phyloP scores from a whole-genome alignment of 2,797 vertebrate species.

The Poliocrania exsul region DNA sequence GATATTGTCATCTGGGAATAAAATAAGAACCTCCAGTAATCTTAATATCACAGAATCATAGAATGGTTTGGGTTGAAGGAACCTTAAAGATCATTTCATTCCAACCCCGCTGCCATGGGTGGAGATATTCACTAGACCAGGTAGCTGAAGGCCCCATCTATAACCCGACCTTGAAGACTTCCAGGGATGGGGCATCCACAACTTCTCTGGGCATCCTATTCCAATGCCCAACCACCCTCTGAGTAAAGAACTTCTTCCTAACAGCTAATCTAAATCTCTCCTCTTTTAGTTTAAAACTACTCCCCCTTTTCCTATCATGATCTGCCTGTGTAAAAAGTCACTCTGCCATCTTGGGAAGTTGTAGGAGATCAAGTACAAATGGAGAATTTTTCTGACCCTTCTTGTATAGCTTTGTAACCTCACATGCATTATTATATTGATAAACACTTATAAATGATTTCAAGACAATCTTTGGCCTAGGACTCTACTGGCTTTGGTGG shows the following conservation, averaged over 20 bases:
- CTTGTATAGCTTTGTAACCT: neutral
- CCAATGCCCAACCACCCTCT: neutral
- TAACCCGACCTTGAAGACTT: rapidly evolving
- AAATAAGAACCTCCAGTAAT: neutral
- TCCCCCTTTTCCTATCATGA: neutral
- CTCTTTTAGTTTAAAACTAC: neutral
- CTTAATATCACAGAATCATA: neutral
- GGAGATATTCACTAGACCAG: neutral
- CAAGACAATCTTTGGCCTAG: neutral
- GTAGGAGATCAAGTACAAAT: neutral
- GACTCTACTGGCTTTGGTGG: neutral
- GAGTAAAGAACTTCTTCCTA: neutral
- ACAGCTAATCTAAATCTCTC: neutral
- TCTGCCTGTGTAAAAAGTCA: neutral
- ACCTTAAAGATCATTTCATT: neutral
- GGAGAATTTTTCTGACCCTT: neutral
- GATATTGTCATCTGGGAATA: neutral
- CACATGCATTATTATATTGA: neutral
- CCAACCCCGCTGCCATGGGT: neutral
- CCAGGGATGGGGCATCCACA: neutral
- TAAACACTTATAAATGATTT: neutral
- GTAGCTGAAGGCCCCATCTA: neutral
- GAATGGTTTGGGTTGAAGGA: neutral
- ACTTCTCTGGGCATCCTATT: neutral
- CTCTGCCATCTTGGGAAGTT: neutral